Evolutionary conservation across 2,113 vertebrate genomes (phyloP), one percentile per base, ranked within the genome.

Genomic region (Vireo altiloquus): DNA sequence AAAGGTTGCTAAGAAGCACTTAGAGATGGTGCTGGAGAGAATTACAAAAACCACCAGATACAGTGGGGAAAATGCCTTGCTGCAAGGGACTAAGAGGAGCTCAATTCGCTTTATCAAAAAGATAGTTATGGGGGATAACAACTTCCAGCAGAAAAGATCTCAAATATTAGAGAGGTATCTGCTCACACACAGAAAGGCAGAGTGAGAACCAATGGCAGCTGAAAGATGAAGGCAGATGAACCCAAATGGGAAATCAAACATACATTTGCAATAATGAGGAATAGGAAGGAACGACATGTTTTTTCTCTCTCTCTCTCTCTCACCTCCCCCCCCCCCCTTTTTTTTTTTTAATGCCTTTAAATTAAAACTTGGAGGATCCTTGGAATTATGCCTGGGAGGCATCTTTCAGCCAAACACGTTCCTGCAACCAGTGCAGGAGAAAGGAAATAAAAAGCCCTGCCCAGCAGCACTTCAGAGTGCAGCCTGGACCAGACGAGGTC

Each of bases 1-100:
- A 93, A 95, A 96, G 88, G 69, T 83, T 81, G 65, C 79, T 83
- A 94, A 93, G 89, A 92, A 95, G 79, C 53, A 47, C 83, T 94
- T 74, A 57, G 68, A 80, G 75, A 81, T 74, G 82, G 79, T 71
- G 63, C 82, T 94, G 71, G 76, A 86, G 53, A 95, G 80, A 95
- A 91, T 57, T 72, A 91, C 53, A 89, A 83, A 92, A 95, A 8
- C 18, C 65, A 87, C 4, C 65, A 89, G 46, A 94, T 81, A 65
- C 50, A 89, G 65, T 35, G 31, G 81, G 53, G 50, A 60, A 93
- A 94, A 91, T 1, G 33, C 61, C 84, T 87, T 89, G 65, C 92
- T 95, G 81, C 2, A 46, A 95, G 74, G 74, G 86, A 90, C 80
- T 91, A 79, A 92, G 76, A 89, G 56, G 47, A 96, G 57, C 61